Conservation (phyloP, 1,140 invertebrate genomes). For the Stenopsyche tienmushanensis region DNA sequence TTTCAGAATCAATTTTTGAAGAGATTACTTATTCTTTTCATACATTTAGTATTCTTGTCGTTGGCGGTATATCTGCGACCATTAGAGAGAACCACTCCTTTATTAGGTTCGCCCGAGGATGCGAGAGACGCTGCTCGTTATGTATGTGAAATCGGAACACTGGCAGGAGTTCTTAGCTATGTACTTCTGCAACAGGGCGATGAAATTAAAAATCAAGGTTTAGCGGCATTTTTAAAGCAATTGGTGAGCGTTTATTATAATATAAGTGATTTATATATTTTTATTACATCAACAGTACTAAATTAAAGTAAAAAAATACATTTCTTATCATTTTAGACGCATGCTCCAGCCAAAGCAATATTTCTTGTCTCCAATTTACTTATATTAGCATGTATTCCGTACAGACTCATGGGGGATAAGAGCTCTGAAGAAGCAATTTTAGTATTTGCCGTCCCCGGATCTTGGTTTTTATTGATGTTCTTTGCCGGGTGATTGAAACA, state of each 20-base stretch:
- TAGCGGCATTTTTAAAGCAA: slow-evolving; percentile 87
- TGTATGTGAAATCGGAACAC: slow-evolving; percentile 79
- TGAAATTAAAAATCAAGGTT: slow-evolving; percentile 91
- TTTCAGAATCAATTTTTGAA: slow-evolving; percentile 88
- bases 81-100: slow-evolving; percentile 55
- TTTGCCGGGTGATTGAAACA: slow-evolving; percentile 83
- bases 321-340: slow-evolving; percentile 63
- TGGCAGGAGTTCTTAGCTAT: slow-evolving; percentile 82
- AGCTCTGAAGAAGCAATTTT: slow-evolving; percentile 89
- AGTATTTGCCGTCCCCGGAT: slow-evolving; percentile 88
- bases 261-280: slow-evolving; percentile 3
- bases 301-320: slow-evolving; percentile 10
- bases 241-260: slow-evolving; percentile 67
- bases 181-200: slow-evolving; percentile 90
- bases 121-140: slow-evolving; percentile 63
- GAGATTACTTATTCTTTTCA: slow-evolving; percentile 79
- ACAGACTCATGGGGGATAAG: slow-evolving; percentile 71
- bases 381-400: slow-evolving; percentile 91
- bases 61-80: slow-evolving; percentile 88
- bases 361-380: slow-evolving; percentile 91
- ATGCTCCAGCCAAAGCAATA: slow-evolving; percentile 92
- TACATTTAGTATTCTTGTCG: slow-evolving; percentile 87
- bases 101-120: slow-evolving; percentile 48
- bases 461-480: slow-evolving; percentile 97
- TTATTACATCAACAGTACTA: background rate